Evolutionary conservation across 2,797 vertebrate species (phyloP).

Genomic region (Falco novaeseelandiae): DNA sequence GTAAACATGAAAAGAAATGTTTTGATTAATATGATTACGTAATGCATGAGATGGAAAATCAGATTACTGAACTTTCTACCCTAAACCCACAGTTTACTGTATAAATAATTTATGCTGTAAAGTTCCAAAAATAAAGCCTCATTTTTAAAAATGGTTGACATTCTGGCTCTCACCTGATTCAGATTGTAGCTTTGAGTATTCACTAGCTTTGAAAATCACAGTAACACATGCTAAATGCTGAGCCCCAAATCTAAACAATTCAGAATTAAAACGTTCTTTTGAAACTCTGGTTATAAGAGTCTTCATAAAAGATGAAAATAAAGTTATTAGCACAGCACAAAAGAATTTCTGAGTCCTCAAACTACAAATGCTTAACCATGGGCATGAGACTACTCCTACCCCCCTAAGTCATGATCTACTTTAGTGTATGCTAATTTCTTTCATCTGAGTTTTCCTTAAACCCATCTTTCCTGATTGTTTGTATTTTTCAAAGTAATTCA

Average conservation of each 20-base stretch:
- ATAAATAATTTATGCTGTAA: background rate
- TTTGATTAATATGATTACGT: background rate
- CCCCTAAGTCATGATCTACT: background rate
- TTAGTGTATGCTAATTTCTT: background rate
- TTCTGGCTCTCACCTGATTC: background rate
- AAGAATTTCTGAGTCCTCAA: background rate
- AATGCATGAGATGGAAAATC: background rate
- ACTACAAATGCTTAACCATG: background rate
- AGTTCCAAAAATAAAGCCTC: background rate
- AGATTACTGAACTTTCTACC: background rate
- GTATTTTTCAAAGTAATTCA: constrained; percentile 36
- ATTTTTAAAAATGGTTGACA: background rate
- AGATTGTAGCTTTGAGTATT: background rate
- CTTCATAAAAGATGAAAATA: background rate
- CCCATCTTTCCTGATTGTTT: background rate
- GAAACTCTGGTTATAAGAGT: background rate
- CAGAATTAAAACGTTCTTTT: background rate
- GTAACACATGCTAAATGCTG: background rate
- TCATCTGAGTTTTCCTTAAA: background rate
- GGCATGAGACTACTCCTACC: background rate
- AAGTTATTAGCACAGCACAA: background rate
- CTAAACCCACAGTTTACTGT: background rate
- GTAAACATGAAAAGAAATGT: background rate
- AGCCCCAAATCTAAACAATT: background rate
- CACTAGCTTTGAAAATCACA: background rate